Conservation (phyloP, 2,888 invertebrate genomes). For the Zonitis immaculata region DNA sequence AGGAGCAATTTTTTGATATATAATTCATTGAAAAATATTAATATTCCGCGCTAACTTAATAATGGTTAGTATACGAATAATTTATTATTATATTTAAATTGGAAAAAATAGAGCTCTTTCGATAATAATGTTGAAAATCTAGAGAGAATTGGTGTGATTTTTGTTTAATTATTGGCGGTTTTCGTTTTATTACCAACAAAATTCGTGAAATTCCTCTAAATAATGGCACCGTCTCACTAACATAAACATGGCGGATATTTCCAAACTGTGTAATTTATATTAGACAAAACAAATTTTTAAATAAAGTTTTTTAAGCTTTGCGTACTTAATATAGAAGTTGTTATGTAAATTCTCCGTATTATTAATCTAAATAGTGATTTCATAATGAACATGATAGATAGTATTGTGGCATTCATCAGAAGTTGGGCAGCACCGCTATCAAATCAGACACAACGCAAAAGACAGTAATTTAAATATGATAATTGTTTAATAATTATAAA, state of each 20-base stretch:
- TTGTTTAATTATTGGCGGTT: not conserved
- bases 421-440: constrained; percentile 19
- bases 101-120: not conserved
- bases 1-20: too few relatives aligned
- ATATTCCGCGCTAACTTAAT: too few relatives aligned
- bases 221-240: not conserved
- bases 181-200: not conserved
- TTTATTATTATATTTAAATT: too few relatives aligned
- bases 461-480: constrained; percentile 21
- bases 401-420: constrained; percentile 23
- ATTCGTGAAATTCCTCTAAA: not conserved
- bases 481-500: not conserved
- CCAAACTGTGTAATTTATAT: not conserved
- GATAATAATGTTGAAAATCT: not conserved
- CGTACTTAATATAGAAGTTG: not conserved
- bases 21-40: too few relatives aligned
- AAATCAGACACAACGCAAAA: constrained; percentile 22
- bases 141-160: not conserved
- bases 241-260: not conserved
- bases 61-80: too few relatives aligned
- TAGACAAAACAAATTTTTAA: not conserved
- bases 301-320: not conserved
- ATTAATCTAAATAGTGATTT: not conserved
- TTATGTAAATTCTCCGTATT: not conserved
- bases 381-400: constrained; percentile 21